A percentile compares a stretch with the other conserved stretches of the same genome.
These are phyloP conservation scores for Napeogenes inachia DNA, from an alignment of 2,888 invertebrate genomes.

Conservation along the genomic window DNA sequence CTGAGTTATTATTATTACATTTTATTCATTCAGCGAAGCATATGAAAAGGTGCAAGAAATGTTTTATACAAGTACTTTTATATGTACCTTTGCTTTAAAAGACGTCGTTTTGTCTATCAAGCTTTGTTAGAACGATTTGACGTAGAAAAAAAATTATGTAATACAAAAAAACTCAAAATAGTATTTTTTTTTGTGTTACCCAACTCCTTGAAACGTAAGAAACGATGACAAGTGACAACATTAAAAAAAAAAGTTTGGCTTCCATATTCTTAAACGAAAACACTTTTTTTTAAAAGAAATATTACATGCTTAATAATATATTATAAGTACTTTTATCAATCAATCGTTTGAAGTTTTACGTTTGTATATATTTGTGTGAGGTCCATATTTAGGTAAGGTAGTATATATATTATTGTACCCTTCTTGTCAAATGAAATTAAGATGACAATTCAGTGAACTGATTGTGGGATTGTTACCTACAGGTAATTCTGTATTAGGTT, in stretches of 20 bases:
- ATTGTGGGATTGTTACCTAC: background rate
- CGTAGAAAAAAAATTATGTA: background rate
- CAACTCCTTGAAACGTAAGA: too few species aligned
- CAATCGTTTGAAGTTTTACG: too few species aligned
- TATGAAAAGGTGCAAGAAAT: constrained; percentile 6
- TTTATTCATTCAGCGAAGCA: constrained; percentile 17
- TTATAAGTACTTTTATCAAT: too few species aligned
- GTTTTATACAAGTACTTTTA: background rate
- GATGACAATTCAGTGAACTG: constrained; percentile 4
- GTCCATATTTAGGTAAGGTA: too few species aligned
- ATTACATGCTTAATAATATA: too few species aligned
- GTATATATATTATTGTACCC: background rate
- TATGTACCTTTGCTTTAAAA: background rate
- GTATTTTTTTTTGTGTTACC: too few species aligned
- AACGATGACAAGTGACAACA: too few species aligned
- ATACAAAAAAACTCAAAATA: background rate
- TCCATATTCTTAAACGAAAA: too few species aligned
- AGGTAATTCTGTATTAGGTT: background rate
- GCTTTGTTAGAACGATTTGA: background rate
- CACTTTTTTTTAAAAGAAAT: too few species aligned
- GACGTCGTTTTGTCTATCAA: constrained; percentile 3
- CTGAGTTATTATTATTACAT: constrained; percentile 22
- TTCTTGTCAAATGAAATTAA: constrained; percentile 1
- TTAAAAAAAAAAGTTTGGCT: too few species aligned
- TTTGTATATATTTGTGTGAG: too few species aligned